Base-by-base conservation (phyloP, 2,113 vertebrate species). In the Hucho hucho region DNA sequence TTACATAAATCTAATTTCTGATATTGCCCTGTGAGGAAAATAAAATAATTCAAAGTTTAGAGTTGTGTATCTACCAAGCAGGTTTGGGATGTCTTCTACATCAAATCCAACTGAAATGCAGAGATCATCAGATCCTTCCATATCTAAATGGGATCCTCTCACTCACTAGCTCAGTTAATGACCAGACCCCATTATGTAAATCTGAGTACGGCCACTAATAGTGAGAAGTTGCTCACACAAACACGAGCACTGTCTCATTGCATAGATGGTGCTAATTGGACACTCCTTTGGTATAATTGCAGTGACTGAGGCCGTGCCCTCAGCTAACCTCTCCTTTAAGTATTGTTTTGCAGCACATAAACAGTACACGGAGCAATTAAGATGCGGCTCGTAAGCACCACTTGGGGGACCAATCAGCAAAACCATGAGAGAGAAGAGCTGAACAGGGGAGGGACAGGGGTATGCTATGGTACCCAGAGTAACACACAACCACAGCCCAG, bases 121-220 rank as follows among this genome's bases (percentile, higher is more conserved):
- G 75, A 82, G 83, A 87, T 84, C 87, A 91, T 90, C 89, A 88
- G 88, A 92, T 92, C 86, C 88, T 88, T 90, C 87, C 89, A 87
- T 92, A 90, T 92, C 90, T 91, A 90, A 92, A 92, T 92, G 84
- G 88, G 87, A 92, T 90, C 89, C 90, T 90, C 90, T 90, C 83
- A 86, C 80, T 71, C 81, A 79, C 80, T 81, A 84, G 86, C 87
- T 83, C 88, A 72, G 89, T 92, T 89, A 92, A 92, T 92, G 90
- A 86, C 88, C 88, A 88, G 83, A 83, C 79, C 81, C 91, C 92
- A 93, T 93, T 93, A 93, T 93, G 91, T 89, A 92, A 92, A 93
- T 93, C 82, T 83, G 78, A 83, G 74, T 78, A 53, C 79, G 76
- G 74, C 79, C 88, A 87, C 81, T 86, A 90, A 83, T 83, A 83